Percentiles rank a stretch among this genome's conserved stretches.
Evolutionary conservation across 1,140 invertebrate species (phyloP).

Genomic region (Drosophila baimaii): DNA sequence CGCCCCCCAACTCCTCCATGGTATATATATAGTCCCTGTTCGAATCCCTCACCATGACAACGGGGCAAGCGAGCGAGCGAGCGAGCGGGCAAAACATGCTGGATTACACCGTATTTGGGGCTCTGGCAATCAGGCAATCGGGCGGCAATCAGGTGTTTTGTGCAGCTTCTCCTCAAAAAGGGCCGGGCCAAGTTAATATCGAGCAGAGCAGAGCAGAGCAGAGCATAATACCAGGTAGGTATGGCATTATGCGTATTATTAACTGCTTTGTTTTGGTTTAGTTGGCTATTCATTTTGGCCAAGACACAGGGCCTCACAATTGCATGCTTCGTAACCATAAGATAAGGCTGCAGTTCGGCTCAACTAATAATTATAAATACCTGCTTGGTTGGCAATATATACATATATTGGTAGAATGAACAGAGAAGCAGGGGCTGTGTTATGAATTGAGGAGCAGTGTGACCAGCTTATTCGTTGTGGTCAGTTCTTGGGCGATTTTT

Average conservation of each 20-base stretch:
- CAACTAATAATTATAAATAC: constrained; percentile 2
- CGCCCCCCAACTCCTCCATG: not conserved
- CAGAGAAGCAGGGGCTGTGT: no score
- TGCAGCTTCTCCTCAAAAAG: constrained; percentile 2
- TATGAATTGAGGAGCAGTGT: no score
- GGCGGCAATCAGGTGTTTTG: constrained; percentile 24
- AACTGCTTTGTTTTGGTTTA: not conserved
- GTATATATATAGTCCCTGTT: no score
- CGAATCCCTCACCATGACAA: constrained; percentile 3
- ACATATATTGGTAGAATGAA: no score
- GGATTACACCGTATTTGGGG: constrained; percentile 12
- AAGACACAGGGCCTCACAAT: not conserved
- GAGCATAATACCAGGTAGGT: no score
- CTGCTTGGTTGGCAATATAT: not conserved
- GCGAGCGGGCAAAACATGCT: constrained; percentile 1
- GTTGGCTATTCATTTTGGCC: not conserved
- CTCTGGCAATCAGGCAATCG: not conserved
- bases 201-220: not conserved
- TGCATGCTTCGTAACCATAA: not conserved
- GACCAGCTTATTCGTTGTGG: no score
- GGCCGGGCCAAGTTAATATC: constrained; percentile 19
- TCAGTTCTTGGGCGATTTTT: no score
- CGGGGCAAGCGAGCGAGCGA: not conserved
- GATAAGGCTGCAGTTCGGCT: no score
- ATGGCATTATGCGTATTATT: constrained; percentile 13